phyloP scores from a whole-genome alignment of 2,113 vertebrate species.

The Pelodiscus sinensis region DNA sequence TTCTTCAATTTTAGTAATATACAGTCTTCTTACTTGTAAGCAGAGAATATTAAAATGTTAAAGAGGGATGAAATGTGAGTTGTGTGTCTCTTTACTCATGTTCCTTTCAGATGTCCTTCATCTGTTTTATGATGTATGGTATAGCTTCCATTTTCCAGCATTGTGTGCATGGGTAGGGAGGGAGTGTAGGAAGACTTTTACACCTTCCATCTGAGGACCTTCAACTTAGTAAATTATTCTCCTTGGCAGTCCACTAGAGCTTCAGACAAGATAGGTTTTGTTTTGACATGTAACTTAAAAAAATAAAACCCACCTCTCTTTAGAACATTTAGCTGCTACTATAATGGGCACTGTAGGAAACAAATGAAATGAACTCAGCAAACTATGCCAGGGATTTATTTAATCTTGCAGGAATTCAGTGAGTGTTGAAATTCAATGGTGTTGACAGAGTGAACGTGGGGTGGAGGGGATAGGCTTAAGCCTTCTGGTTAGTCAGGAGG shows the following conservation, averaged over 20 bases:
- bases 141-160: neutral
- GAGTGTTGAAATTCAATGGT: rapidly evolving
- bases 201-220: neutral
- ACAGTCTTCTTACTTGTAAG: neutral
- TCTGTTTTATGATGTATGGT: neutral
- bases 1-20: neutral
- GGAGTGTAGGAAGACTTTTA: neutral
- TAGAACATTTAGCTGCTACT: conserved; percentile 32
- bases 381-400: neutral
- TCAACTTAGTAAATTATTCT: conserved; percentile 20
- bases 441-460: neutral
- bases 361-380: conserved; percentile 26
- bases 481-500: neutral
- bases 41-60: neutral
- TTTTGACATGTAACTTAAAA: neutral
- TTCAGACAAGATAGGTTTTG: neutral
- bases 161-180: neutral
- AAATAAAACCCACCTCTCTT: neutral
- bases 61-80: neutral
- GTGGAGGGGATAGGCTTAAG: neutral
- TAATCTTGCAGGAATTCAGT: conserved; percentile 3
- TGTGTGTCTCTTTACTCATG: neutral
- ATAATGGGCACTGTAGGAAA: conserved; percentile 38
- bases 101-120: neutral
- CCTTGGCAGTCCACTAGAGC: conserved; percentile 19